Evolutionary conservation across 1,140 invertebrate genomes (phyloP), one percentile per base, ranked within the genome.

Genomic region (Kradibia gibbosae): DNA sequence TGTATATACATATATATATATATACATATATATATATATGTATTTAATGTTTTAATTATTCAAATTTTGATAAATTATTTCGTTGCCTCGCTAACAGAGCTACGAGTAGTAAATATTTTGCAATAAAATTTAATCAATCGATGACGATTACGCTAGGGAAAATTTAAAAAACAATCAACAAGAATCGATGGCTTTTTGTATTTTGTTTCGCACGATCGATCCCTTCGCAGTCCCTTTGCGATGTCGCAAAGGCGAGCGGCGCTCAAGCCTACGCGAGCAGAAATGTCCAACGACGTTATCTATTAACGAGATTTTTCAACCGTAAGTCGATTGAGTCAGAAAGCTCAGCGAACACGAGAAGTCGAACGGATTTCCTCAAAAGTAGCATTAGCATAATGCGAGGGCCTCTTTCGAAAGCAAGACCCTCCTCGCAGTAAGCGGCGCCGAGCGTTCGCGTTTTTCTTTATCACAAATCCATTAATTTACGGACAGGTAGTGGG

Each of bases 351-450:
- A 13, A 25, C 34, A 5, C 15, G 25, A 62, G 28, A 34, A 62
- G 50, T 53, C 4, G 22, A n/a, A n/a, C n/a, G 15, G 8, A 31
- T 31, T 62, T 31, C 28, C 57, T 62, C 10, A 11, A 28, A 62
- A 62, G 34, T 62, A 62, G 13, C 34, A 62, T 62, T 62, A 31
- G 25, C 57, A 62, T 31, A 62, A 62, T 62, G 57, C 34, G 28
- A 62, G 10, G 8, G 8, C 22, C 22, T 53, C 22, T 53, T 53
- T 53, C 22, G 20, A 53, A 17, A 22, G 20, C 50, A 5, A 8
- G 50, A 20, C 20, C 50, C 22, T 8, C 22, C 20, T 53, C 50
- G 20, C n/a, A 53, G 5, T 5, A 22, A 53, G 22, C 22, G 22
- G 22, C 22, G 15, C 20, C 22, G 10, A 53, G 22, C 15, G 22